These are phyloP conservation scores for Lepidurus arcticus DNA, from an alignment of 1,140 invertebrate species.

Conservation along the genomic window DNA sequence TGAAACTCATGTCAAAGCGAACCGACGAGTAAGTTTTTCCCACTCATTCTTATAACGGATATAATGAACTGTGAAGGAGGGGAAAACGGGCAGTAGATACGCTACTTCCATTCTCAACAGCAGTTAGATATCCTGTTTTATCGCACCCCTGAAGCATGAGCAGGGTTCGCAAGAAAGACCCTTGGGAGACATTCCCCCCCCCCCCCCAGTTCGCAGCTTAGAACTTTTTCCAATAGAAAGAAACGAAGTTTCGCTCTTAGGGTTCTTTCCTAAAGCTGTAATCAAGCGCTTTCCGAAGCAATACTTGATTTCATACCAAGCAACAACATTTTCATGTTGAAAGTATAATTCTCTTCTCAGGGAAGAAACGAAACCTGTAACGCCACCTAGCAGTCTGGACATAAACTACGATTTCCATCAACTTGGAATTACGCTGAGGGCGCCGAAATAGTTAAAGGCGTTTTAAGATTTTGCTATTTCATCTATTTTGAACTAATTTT, in stretches of 20 bases:
- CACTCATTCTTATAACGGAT: background rate
- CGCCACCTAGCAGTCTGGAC: background rate
- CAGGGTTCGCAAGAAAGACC: background rate
- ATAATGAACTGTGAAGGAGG: background rate
- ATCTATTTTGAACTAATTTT: no score
- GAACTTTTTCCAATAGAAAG: background rate
- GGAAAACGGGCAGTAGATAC: background rate
- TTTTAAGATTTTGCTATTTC: no score
- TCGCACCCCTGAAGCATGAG: background rate
- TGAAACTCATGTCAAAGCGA: constrained; percentile 72
- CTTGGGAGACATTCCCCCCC: no score
- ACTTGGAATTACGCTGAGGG: no score
- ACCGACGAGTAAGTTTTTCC: constrained; percentile 53
- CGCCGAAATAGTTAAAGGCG: no score
- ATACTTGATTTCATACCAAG: no score
- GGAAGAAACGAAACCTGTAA: background rate
- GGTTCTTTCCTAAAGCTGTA: no score
- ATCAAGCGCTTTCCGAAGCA: no score
- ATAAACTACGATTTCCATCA: no score
- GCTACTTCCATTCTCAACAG: background rate
- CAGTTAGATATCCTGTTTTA: background rate
- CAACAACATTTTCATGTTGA: no score
- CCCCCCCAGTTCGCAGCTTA: no score
- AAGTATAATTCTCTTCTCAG: background rate
- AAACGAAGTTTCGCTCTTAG: background rate